Conservation (phyloP, 2,113 vertebrate genomes). For the Psilopogon haemacephalus region DNA sequence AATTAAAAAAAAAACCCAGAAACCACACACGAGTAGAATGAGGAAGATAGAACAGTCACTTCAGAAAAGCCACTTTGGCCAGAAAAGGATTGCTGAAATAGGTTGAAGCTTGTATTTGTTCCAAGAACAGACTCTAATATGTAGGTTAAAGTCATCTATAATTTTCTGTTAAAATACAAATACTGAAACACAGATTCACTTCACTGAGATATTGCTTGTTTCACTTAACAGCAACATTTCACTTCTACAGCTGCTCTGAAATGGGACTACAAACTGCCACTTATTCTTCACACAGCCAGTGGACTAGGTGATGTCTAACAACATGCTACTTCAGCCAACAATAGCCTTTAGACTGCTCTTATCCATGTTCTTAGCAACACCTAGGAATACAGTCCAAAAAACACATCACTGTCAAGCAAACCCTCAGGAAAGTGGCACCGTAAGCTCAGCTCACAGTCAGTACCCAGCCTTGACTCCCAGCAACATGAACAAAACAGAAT, state of each 20-base stretch:
- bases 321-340: background rate
- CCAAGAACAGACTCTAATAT: background rate
- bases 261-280: background rate
- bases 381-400: background rate
- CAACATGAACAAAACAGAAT: too few relatives aligned
- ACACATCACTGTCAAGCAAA: rapidly evolving
- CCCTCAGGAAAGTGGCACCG: background rate
- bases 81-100: background rate
- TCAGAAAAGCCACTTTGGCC: background rate
- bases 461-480: background rate
- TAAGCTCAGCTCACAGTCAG: background rate
- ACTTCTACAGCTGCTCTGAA: background rate
- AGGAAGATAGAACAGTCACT: background rate
- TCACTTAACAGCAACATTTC: background rate
- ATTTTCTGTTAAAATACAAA: background rate
- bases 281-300: background rate
- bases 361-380: rapidly evolving
- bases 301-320: background rate
- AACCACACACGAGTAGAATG: background rate
- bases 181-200: background rate
- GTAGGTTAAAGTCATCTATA: background rate
- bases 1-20: too few relatives aligned
- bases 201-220: background rate
- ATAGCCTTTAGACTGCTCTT: background rate
- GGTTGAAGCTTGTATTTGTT: background rate